Conservation (phyloP, 2,888 invertebrate genomes). For the Meganola albula region DNA sequence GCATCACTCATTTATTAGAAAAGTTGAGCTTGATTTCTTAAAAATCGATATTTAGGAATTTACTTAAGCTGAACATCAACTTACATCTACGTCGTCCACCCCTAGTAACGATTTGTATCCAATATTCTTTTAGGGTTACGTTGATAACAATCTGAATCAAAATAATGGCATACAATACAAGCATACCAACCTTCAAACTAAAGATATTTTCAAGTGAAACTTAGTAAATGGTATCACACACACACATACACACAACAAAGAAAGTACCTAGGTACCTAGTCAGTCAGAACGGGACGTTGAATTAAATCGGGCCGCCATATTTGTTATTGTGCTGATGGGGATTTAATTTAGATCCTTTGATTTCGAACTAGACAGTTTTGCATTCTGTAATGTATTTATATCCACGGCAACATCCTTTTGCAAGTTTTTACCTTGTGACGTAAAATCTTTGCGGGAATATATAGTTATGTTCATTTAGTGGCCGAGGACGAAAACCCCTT, state of each 20-base stretch:
- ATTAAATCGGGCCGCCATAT: conserved; percentile 86
- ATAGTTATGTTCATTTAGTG: conserved; percentile 62
- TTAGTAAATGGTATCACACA: no score
- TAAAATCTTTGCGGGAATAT: conserved; percentile 41
- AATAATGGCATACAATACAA: no score
- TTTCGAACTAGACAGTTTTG: conserved; percentile 51
- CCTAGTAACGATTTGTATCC: no score
- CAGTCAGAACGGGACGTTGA: conserved; percentile 24
- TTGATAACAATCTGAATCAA: no score
- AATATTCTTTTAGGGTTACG: no score
- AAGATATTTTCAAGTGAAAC: no score
- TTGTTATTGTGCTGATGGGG: conserved; percentile 85
- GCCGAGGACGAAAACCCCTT: conserved; percentile 58
- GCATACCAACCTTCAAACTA: no score
- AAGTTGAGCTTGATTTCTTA: no score
- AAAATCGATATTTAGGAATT: no score
- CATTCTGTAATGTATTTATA: conserved; percentile 67
- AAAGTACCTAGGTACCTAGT: conserved; percentile 5
- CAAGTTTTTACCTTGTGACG: conserved; percentile 45
- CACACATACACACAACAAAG: conserved; percentile 5
- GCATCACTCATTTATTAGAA: no score
- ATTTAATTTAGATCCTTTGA: conserved; percentile 78
- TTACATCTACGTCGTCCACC: no score
- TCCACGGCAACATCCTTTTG: conserved; percentile 41
- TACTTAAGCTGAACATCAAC: no score